Evolutionary conservation across 2,113 vertebrate genomes (phyloP).

Genomic region (Odontesthes bonariensis): DNA sequence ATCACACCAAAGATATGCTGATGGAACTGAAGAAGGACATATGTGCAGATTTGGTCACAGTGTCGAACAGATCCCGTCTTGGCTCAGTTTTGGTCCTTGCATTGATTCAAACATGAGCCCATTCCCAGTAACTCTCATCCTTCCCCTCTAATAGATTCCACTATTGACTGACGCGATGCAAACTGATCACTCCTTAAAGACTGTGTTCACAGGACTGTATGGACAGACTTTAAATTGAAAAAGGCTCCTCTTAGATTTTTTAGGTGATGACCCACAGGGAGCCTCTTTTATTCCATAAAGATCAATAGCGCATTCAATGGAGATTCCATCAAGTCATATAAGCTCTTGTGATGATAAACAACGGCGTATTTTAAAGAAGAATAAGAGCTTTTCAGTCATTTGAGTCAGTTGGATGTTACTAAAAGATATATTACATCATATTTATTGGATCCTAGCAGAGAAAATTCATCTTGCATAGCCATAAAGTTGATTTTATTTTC

Average conservation of each 20-base stretch:
- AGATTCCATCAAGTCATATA: constrained; percentile 7
- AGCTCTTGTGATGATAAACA: not conserved
- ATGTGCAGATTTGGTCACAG: constrained; percentile 6
- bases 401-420: not conserved
- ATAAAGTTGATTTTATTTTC: constrained; percentile 6
- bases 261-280: constrained; percentile 29
- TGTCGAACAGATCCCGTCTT: constrained; percentile 22
- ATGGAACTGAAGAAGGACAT: too few species aligned
- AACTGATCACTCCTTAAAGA: constrained; percentile 51
- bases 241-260: constrained; percentile 37
- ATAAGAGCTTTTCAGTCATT: not conserved
- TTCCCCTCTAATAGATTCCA: constrained; percentile 34
- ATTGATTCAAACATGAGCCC: constrained; percentile 62
- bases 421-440: constrained; percentile 4
- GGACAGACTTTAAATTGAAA: constrained; percentile 48
- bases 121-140: constrained; percentile 46
- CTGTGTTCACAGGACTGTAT: constrained; percentile 11
- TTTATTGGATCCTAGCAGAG: not conserved
- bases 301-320: constrained; percentile 36
- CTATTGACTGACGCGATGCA: constrained; percentile 56
- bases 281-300: constrained; percentile 20
- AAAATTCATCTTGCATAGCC: constrained; percentile 6
- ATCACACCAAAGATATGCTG: not conserved
- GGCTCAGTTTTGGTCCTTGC: constrained; percentile 18
- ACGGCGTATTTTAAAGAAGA: not conserved